Evolutionary conservation across 2,888 invertebrate genomes (phyloP).

Genomic region (Cyrtodaria siliqua): DNA sequence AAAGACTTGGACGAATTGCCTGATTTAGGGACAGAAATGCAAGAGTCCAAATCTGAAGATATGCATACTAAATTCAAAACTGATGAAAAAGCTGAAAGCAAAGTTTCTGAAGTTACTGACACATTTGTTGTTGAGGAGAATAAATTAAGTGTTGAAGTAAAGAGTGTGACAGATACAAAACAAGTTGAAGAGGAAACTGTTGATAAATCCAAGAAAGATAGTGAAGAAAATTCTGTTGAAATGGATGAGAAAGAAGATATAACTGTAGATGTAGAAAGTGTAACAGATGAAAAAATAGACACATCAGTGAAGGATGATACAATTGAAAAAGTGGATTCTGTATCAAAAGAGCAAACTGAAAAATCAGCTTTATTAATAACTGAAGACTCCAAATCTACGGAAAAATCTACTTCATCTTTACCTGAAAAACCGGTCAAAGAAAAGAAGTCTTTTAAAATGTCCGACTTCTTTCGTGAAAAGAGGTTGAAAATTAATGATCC

Average conservation of each 20-base stretch:
- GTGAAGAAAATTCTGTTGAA: conserved; percentile 11
- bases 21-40: conserved; percentile 21
- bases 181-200: neutral
- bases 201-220: neutral
- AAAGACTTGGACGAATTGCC: conserved; percentile 6
- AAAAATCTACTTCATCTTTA: too few relatives aligned
- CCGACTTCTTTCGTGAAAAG: conserved; percentile 51
- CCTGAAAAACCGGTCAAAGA: neutral
- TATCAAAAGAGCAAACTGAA: neutral
- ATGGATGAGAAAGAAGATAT: neutral
- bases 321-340: conserved; percentile 8
- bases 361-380: conserved; percentile 2
- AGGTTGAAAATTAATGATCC: conserved; percentile 56
- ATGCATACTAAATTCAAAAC: too few relatives aligned
- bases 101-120: too few relatives aligned
- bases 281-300: conserved; percentile 3
- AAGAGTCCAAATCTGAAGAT: conserved; percentile 31
- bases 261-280: neutral
- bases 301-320: neutral
- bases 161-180: too few relatives aligned
- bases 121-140: too few relatives aligned
- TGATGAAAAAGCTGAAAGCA: neutral
- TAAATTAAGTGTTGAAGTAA: neutral
- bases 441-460: conserved; percentile 42
- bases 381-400: neutral